Conservation (phyloP, 2,888 invertebrate genomes). For the Drosophila koepferae region DNA sequence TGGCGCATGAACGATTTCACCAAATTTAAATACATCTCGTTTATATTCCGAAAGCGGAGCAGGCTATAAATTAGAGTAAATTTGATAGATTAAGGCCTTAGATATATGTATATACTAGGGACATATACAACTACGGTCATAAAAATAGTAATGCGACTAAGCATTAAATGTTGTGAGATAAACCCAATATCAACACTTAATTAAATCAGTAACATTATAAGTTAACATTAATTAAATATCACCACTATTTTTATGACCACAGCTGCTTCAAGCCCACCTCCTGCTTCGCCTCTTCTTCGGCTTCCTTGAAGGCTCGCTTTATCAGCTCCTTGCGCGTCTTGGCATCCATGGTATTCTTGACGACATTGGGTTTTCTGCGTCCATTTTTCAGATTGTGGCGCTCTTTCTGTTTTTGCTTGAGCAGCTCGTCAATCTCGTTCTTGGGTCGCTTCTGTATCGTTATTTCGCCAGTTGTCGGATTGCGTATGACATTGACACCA, state of each 20-base stretch:
- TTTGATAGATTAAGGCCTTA: neutral
- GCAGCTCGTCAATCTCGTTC: constrained; percentile 86
- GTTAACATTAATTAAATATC: no score
- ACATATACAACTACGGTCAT: neutral
- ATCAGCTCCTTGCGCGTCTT: constrained; percentile 79
- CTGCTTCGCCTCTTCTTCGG: constrained; percentile 68
- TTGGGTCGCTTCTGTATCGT: constrained; percentile 85
- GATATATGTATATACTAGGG: neutral
- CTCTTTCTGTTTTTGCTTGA: constrained; percentile 84
- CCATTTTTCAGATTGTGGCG: constrained; percentile 80
- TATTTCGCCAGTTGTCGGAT: constrained; percentile 86
- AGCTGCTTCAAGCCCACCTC: constrained; percentile 6
- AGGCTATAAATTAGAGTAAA: constrained; percentile 24
- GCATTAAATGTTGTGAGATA: no score
- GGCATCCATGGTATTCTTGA: constrained; percentile 65
- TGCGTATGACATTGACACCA: constrained; percentile 87
- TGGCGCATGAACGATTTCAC: constrained; percentile 91
- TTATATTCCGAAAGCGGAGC: constrained; percentile 84
- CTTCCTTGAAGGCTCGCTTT: constrained; percentile 82
- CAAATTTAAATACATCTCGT: constrained; percentile 90
- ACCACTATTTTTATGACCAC: no score
- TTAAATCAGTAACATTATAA: no score
- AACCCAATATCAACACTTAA: no score
- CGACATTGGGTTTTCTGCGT: constrained; percentile 75
- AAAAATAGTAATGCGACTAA: no score